Conservation (phyloP, 1,140 invertebrate genomes). For the Drosophila mauritiana region DNA sequence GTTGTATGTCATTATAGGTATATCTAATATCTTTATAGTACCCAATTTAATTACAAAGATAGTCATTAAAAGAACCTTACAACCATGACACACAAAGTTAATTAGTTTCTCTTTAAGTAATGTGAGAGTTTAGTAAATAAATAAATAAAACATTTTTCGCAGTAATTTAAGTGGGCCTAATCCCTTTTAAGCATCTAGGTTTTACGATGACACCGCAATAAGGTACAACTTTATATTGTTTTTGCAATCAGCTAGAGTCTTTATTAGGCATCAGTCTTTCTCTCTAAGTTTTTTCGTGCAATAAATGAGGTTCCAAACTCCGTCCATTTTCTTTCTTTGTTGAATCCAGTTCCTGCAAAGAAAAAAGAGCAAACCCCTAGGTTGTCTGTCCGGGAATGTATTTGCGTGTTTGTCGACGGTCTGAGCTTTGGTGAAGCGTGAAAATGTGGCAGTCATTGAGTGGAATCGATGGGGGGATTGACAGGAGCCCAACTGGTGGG, state of each 20-base stretch:
- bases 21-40: not conserved
- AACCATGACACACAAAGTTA: not conserved
- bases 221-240: not conserved
- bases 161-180: not conserved
- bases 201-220: not conserved
- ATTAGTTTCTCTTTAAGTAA: not conserved
- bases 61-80: not conserved
- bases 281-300: not conserved
- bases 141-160: not conserved
- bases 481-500: not conserved
- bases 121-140: not conserved
- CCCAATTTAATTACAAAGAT: not conserved
- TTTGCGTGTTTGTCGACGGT: conserved; percentile 24
- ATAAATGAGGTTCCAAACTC: not conserved
- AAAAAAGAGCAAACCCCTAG: conserved; percentile 40
- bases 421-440: conserved; percentile 20
- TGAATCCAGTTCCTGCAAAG: conserved; percentile 17
- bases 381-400: conserved; percentile 35
- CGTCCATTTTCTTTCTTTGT: not conserved
- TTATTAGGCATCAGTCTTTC: conserved; percentile 6
- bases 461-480: conserved; percentile 16
- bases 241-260: not conserved
- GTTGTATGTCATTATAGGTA: not conserved
- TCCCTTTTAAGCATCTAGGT: no score
- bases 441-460: conserved; percentile 33